These are phyloP conservation scores for Galerucella calmariensis DNA, from an alignment of 2,888 invertebrate genomes.

Conservation along the genomic window DNA sequence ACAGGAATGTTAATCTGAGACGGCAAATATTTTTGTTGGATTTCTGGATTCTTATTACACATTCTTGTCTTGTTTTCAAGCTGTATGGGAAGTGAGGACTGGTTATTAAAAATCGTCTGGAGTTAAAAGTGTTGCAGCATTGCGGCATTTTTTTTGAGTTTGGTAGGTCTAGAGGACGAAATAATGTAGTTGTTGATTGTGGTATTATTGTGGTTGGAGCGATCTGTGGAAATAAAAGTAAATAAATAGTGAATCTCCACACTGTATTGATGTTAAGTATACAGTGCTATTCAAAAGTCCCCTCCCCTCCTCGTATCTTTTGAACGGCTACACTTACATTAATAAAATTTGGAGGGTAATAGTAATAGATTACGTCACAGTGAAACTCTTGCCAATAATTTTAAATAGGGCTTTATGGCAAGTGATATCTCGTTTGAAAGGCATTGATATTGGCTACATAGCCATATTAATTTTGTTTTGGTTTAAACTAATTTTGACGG, in stretches of 20 bases:
- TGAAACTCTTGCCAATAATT: no score
- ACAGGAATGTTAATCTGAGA: conserved; percentile 68
- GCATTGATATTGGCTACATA: no score
- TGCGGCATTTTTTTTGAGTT: conserved; percentile 43
- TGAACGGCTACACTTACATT: no score
- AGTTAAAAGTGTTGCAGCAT: conserved; percentile 64
- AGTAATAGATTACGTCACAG: no score
- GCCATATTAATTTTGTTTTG: no score
- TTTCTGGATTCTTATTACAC: conserved; percentile 67
- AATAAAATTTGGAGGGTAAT: no score
- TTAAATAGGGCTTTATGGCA: no score
- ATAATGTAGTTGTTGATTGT: conserved; percentile 33
- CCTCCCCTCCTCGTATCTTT: no score
- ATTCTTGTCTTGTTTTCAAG: conserved; percentile 63
- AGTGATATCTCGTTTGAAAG: no score
- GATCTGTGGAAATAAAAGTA: conserved; percentile 3
- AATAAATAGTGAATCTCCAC: background rate
- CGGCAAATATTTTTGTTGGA: conserved; percentile 66
- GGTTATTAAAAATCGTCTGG: conserved; percentile 66
- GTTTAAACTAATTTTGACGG: no score
- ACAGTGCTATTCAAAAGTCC: no score
- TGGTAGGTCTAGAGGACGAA: conserved; percentile 33
- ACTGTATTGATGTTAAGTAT: no score
- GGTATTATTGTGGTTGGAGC: conserved; percentile 20
- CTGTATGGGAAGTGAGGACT: conserved; percentile 71